Evolutionary conservation across 2,888 invertebrate species (phyloP).

Genomic region (Hetaerina titia): DNA sequence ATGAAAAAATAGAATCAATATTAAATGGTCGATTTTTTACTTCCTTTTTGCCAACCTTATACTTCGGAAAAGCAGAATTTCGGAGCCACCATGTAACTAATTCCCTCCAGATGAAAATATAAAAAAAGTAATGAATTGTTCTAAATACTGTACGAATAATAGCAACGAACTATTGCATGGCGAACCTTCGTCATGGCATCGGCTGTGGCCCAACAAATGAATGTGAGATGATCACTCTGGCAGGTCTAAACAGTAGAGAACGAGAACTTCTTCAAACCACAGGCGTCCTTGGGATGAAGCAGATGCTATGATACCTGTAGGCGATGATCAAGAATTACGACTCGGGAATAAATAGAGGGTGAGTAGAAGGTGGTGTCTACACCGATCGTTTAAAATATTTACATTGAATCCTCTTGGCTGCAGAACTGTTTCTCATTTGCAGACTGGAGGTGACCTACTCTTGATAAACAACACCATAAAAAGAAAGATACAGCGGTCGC

Average conservation of each 20-base stretch:
- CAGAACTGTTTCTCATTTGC: neutral
- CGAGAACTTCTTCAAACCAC: neutral
- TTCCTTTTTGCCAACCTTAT: no score
- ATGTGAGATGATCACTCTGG: neutral
- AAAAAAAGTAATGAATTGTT: no score
- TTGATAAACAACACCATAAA: neutral
- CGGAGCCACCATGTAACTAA: no score
- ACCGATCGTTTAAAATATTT: neutral
- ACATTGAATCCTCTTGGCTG: neutral
- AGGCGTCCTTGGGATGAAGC: slow-evolving; percentile 14
- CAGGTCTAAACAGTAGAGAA: neutral
- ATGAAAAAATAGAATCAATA: no score
- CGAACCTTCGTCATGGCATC: neutral
- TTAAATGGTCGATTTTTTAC: no score
- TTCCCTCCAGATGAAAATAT: no score
- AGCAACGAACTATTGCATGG: neutral
- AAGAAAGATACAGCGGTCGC: neutral
- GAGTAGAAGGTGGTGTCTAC: neutral
- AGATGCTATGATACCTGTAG: slow-evolving; percentile 35
- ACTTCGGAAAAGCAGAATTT: no score
- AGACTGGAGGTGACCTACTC: slow-evolving; percentile 25
- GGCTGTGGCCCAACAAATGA: neutral
- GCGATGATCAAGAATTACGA: neutral
- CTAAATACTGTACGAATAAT: no score
- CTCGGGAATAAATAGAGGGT: neutral